Percentiles rank a stretch among this genome's conserved stretches.
These are phyloP conservation scores for Caenorhabditis sp. DNA, from an alignment of 2,888 invertebrate genomes.

Conservation along the genomic window DNA sequence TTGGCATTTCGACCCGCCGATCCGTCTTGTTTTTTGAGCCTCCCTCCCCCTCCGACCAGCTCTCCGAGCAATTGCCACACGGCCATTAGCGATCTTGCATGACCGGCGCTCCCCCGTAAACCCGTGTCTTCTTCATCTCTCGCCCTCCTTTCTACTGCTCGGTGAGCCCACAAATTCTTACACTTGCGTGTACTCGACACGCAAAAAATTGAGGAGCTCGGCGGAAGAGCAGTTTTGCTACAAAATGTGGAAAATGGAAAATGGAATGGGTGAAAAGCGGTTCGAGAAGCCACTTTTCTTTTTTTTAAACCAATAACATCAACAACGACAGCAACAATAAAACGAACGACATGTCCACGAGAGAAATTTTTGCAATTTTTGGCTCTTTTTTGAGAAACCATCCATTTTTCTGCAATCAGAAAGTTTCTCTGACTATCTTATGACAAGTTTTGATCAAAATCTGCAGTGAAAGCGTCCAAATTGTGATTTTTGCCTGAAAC, in stretches of 20 bases:
- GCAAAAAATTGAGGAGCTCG: background rate
- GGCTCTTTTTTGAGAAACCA: too few species aligned
- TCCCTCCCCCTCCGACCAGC: background rate
- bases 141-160: too few species aligned
- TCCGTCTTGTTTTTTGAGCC: slow-evolving; percentile 14
- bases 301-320: too few species aligned
- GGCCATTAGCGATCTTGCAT: slow-evolving; percentile 15
- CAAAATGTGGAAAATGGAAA: too few species aligned
- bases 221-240: background rate
- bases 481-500: too few species aligned
- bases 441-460: too few species aligned
- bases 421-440: too few species aligned
- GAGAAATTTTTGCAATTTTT: too few species aligned
- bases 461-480: too few species aligned
- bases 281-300: background rate
- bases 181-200: background rate
- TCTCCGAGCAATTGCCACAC: slow-evolving; percentile 12
- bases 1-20: slow-evolving; percentile 4
- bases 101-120: slow-evolving; percentile 1
- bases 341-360: too few species aligned
- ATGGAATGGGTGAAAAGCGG: too few species aligned
- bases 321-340: background rate
- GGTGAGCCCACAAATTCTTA: slow-evolving; percentile 1
- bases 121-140: slow-evolving; percentile 12
- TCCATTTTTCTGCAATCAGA: too few species aligned